Conservation (phyloP, 2,113 vertebrate species). For the Pandion haliaetus region DNA sequence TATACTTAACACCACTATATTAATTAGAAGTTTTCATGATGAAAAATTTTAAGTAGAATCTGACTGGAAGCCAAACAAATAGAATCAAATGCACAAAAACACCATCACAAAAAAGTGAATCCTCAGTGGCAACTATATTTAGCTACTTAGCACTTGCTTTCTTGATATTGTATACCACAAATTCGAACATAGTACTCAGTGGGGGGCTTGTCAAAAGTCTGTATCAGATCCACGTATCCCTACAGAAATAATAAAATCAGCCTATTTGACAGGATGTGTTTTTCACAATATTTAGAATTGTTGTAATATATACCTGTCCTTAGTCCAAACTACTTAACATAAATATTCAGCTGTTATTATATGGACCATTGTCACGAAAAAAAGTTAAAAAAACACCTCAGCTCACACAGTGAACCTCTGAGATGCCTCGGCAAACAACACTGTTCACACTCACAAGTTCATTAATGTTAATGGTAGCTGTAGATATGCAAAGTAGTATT, state of each 20-base stretch:
- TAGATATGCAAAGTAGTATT: neutral
- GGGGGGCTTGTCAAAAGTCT: neutral
- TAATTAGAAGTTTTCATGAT: neutral
- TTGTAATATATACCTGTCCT: neutral
- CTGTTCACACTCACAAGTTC: fast-evolving
- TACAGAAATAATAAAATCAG: neutral
- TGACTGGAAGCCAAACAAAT: neutral
- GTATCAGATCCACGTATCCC: neutral
- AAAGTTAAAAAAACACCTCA: neutral
- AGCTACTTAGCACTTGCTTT: neutral
- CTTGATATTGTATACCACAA: neutral
- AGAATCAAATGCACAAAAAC: neutral
- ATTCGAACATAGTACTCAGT: neutral
- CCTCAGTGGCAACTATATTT: neutral
- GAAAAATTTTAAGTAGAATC: neutral
- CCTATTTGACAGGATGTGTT: neutral
- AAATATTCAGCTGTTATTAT: neutral
- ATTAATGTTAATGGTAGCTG: neutral
- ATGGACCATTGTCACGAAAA: neutral
- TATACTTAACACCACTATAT: neutral
- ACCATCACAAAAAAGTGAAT: neutral
- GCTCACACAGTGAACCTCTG: neutral
- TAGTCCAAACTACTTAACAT: neutral
- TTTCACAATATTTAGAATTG: neutral
- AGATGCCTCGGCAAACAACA: neutral